phyloP scores from a whole-genome alignment of 1,140 invertebrate genomes.

The Prorops nasuta region DNA sequence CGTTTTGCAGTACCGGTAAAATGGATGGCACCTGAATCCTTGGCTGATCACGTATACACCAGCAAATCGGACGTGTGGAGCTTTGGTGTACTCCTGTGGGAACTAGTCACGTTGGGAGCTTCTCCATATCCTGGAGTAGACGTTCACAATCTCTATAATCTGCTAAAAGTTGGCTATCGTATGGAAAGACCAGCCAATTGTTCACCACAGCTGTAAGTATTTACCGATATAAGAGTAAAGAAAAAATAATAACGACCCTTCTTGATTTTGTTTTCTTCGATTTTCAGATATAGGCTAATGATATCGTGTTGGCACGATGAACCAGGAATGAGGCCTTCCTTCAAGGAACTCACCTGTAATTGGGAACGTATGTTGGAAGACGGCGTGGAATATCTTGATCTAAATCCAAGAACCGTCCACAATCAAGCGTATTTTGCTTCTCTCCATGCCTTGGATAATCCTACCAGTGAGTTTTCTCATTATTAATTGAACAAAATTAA shows the following conservation, averaged over 20 bases:
- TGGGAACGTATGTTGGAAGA: conserved; percentile 72
- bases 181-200: conserved; percentile 84
- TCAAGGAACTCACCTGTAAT: conserved; percentile 64
- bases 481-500: neutral
- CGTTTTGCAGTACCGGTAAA: conserved; percentile 69
- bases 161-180: conserved; percentile 75
- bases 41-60: conserved; percentile 85
- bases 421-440: conserved; percentile 63
- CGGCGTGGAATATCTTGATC: conserved; percentile 70
- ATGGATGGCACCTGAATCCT: conserved; percentile 86
- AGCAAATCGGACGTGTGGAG: conserved; percentile 91
- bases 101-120: conserved; percentile 80
- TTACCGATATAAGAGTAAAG: neutral
- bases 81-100: conserved; percentile 86
- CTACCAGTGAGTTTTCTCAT: conserved; percentile 32
- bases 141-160: conserved; percentile 73
- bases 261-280: neutral
- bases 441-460: conserved; percentile 36
- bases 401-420: conserved; percentile 61
- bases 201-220: conserved; percentile 72
- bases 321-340: conserved; percentile 72
- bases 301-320: conserved; percentile 76
- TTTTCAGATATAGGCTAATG: conserved; percentile 73
- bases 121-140: conserved; percentile 78
- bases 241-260: neutral